Percentiles rank a stretch among this genome's conserved stretches.
Conservation (phyloP, 2,113 vertebrate species). For the Oxyura jamaicensis region DNA sequence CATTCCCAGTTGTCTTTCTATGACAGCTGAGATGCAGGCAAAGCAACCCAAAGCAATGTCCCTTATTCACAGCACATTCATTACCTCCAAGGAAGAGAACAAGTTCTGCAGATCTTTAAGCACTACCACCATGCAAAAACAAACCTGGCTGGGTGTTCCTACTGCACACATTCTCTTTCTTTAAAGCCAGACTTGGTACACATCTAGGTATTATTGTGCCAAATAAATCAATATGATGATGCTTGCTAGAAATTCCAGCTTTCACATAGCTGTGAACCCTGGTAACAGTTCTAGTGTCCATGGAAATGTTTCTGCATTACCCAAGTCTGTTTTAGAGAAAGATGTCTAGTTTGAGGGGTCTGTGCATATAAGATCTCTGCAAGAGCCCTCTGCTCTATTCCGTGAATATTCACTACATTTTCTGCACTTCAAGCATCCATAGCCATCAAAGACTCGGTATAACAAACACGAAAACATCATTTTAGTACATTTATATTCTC, state of each 20-base stretch:
- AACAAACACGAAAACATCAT: not conserved
- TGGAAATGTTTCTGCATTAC: not conserved
- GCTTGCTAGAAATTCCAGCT: not conserved
- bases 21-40: not conserved
- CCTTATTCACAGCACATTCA: not conserved
- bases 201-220: not conserved
- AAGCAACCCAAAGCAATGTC: not conserved
- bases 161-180: not conserved
- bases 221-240: not conserved
- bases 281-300: not conserved
- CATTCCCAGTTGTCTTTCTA: not conserved
- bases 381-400: not conserved
- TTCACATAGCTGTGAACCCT: not conserved
- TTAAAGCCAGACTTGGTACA: not conserved
- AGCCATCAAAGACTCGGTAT: not conserved
- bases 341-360: not conserved
- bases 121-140: not conserved
- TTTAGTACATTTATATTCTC: not conserved
- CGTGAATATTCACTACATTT: not conserved
- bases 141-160: not conserved
- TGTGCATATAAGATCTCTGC: not conserved
- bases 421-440: not conserved
- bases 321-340: not conserved
- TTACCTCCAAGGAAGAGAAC: not conserved
- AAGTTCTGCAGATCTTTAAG: not conserved